phyloP scores from a whole-genome alignment of 2,113 vertebrate genomes.

The Ochotona curzoniae region DNA sequence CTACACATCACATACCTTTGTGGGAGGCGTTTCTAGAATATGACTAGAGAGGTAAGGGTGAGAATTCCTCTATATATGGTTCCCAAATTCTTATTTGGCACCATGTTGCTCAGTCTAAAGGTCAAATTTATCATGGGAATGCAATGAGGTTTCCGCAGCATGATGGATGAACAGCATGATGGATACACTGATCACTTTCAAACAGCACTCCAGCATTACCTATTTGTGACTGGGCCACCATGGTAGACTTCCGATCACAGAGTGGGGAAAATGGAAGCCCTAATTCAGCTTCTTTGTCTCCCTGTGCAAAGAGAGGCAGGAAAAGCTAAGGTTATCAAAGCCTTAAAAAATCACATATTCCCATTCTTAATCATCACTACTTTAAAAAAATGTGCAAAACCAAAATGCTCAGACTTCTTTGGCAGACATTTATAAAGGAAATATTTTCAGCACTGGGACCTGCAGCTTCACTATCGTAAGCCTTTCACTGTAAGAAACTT shows the following conservation, averaged over 20 bases:
- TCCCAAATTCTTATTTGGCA: neutral
- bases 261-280: constrained; percentile 97
- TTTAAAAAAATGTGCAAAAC: neutral
- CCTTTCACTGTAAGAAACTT: neutral
- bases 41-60: too few species aligned
- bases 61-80: too few species aligned
- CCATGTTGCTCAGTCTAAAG: neutral
- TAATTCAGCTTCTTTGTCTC: constrained; percentile 96
- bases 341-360: neutral
- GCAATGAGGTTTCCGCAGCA: neutral
- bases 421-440: neutral
- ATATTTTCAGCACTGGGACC: neutral
- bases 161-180: neutral
- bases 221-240: constrained; percentile 98
- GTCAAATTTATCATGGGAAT: neutral
- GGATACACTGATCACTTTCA: neutral
- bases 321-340: constrained; percentile 29
- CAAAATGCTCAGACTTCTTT: constrained; percentile 35
- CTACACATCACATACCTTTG: too few species aligned
- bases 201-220: constrained; percentile 85
- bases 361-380: constrained; percentile 20
- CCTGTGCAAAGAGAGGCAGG: constrained; percentile 86
- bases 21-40: too few species aligned
- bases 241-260: constrained; percentile 96
- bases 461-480: neutral